Evolutionary conservation across 2,888 invertebrate genomes (phyloP), one percentile per base, ranked within the genome.

Genomic region (Venustoraphidia nigricollis): DNA sequence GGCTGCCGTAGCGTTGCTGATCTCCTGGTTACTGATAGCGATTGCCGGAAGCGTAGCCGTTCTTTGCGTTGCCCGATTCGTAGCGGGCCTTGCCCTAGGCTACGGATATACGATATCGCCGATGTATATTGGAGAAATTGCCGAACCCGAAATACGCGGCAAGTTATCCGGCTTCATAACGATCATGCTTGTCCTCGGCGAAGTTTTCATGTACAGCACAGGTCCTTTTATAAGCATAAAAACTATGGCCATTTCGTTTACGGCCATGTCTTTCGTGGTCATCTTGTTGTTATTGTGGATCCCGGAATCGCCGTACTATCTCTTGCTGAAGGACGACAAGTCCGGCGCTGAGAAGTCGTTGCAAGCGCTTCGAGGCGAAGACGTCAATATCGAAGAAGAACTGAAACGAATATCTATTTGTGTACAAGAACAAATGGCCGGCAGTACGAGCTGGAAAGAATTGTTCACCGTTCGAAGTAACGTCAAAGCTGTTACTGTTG

Each of bases 251-350:
- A 63, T 68, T 47, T 70, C 76, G 60, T 79, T 77, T 58, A 67
- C 76, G 54, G 60, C 71, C 51, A 67, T 79, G 47, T 76, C 80
- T 8, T 59, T 77, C 36, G 58, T 75, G 42, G 76, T 79, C 57
- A 65, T 79, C 42, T 48, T 74, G 11, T 65, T 71, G 9, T 76
- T 80, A 60, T 62, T 74, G 36, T 74, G 74, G 59, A 69, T 82
- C 60, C 83, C 83, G n/a, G 83, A 84, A 66, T 73, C 76, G 1
- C 78, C 79, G 0, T 68, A 75, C 45, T 72, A 65, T 53, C 60
- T 66, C 50, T 61, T 70, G 37, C 65, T 68, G 37, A 66, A 63
- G 42, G 62, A 62, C 8, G 60, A 63, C 10, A 66, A 67, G 49
- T 58, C 62, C 1, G 68, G 68, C 13, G 77, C 77, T 1, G 60